phyloP scores from a whole-genome alignment of 1,140 invertebrate genomes.

The Anadara kagoshimensis region DNA sequence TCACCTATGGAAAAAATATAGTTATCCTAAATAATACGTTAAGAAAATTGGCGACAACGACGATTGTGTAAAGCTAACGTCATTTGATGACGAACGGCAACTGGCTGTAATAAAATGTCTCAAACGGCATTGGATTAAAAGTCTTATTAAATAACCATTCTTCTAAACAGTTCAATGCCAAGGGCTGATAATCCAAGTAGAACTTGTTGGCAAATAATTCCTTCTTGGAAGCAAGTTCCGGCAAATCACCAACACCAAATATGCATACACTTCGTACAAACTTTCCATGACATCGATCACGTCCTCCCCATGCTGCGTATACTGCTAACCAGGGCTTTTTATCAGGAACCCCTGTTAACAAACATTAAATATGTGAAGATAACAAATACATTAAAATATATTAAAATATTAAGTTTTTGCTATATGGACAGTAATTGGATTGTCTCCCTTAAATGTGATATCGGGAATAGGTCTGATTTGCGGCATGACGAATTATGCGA shows the following conservation, averaged over 20 bases:
- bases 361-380: constrained; percentile 4
- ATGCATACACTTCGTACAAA: constrained; percentile 62
- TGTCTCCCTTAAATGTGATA: too few relatives aligned
- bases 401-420: too few relatives aligned
- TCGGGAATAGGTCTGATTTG: too few relatives aligned
- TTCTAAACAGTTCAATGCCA: constrained; percentile 67
- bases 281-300: constrained; percentile 51
- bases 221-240: constrained; percentile 44
- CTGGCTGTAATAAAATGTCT: constrained; percentile 50
- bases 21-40: too few relatives aligned
- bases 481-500: too few relatives aligned
- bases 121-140: constrained; percentile 29
- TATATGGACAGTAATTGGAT: too few relatives aligned
- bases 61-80: too few relatives aligned
- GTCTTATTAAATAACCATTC: constrained; percentile 57
- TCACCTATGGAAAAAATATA: too few relatives aligned
- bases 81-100: constrained; percentile 44
- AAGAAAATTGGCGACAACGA: too few relatives aligned
- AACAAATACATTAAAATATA: background rate
- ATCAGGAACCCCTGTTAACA: constrained; percentile 54
- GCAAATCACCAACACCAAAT: constrained; percentile 64
- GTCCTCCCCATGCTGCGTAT: constrained; percentile 54
- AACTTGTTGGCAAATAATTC: constrained; percentile 71
- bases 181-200: constrained; percentile 59
- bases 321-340: constrained; percentile 60